A percentile compares a stretch with the other conserved stretches of the same genome.
phyloP scores from a whole-genome alignment of 2,888 invertebrate species.

The Muschampia plurimacula region DNA sequence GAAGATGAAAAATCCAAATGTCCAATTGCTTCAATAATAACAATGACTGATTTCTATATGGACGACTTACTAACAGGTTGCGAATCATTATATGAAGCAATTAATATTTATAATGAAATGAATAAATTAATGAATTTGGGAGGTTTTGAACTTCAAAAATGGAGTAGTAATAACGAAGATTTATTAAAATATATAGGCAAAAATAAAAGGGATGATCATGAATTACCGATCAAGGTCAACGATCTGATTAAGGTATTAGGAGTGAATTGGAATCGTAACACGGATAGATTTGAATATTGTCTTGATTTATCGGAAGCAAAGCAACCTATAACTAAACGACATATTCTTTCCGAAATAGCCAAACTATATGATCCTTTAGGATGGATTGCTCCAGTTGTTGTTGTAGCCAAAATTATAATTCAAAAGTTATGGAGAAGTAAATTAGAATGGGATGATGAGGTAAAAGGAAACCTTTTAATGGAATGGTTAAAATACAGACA shows the following conservation, averaged over 20 bases:
- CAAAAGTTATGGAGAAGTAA: constrained; percentile 11
- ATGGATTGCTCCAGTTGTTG: constrained; percentile 49
- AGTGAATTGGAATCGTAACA: constrained; percentile 47
- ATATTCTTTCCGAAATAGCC: constrained; percentile 47
- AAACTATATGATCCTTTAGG: constrained; percentile 50
- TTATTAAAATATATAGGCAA: constrained; percentile 1
- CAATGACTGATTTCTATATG: constrained; percentile 19
- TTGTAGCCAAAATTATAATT: constrained; percentile 12
- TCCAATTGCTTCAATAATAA: constrained; percentile 40
- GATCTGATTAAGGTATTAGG: constrained; percentile 47
- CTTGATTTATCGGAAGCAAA: constrained; percentile 37
- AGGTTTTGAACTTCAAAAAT: constrained; percentile 45
- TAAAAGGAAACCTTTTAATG: constrained; percentile 10
- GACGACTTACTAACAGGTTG: constrained; percentile 36
- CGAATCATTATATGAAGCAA: constrained; percentile 42
- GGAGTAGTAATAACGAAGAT: constrained; percentile 41
- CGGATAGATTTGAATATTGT: constrained; percentile 45
- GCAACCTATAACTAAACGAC: constrained; percentile 44
- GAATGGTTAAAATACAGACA: constrained; percentile 7
- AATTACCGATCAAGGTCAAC: constrained; percentile 5
- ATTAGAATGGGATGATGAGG: constrained; percentile 10
- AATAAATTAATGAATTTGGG: constrained; percentile 43
- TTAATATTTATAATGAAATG: constrained; percentile 44
- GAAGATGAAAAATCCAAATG: constrained; percentile 39
- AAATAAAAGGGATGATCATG: constrained; percentile 8